A percentile compares a stretch with the other conserved stretches of the same genome.
phyloP scores from a whole-genome alignment of 2,113 vertebrate species.

The Nycticryphes semicollaris region DNA sequence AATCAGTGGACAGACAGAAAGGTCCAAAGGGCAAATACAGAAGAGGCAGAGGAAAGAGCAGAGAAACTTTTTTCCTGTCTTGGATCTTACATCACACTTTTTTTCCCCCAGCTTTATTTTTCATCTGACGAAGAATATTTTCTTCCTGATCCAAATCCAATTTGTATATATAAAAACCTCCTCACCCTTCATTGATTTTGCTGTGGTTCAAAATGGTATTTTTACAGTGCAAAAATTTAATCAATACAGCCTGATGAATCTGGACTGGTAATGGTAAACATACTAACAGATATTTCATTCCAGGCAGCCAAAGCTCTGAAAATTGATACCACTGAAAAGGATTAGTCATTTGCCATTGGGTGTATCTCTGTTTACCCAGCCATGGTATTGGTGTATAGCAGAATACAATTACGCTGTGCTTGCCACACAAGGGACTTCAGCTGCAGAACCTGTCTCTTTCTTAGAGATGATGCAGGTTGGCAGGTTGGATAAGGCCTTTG shows the following conservation, averaged over 20 bases:
- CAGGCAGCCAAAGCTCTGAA: conserved; percentile 72
- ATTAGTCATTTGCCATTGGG: conserved; percentile 71
- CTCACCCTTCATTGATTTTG: conserved; percentile 68
- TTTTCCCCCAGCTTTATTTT: conserved; percentile 62
- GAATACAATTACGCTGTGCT: conserved; percentile 52
- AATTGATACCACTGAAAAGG: conserved; percentile 70
- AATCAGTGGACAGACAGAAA: conserved; percentile 36
- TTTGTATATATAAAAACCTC: conserved; percentile 70
- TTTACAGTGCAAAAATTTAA: conserved; percentile 79
- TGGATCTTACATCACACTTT: conserved; percentile 53
- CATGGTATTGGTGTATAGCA: conserved; percentile 58
- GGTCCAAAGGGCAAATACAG: conserved; percentile 38
- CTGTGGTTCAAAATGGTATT: conserved; percentile 77
- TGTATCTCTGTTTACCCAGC: conserved; percentile 74
- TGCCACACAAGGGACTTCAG: conserved; percentile 48
- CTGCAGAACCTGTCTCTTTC: conserved; percentile 38
- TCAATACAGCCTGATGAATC: conserved; percentile 77
- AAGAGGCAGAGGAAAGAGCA: not conserved
- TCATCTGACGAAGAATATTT: conserved; percentile 67
- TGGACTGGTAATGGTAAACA: conserved; percentile 75
- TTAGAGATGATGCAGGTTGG: conserved; percentile 34
- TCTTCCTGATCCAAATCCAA: conserved; percentile 72
- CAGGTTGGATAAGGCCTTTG: conserved; percentile 49
- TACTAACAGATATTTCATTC: conserved; percentile 77
- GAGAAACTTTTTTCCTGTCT: not conserved